Percentiles rank a stretch among this genome's conserved stretches.
phyloP scores from a whole-genome alignment of 1,140 invertebrate genomes.

The Pseudomyrmex flavicornis region DNA sequence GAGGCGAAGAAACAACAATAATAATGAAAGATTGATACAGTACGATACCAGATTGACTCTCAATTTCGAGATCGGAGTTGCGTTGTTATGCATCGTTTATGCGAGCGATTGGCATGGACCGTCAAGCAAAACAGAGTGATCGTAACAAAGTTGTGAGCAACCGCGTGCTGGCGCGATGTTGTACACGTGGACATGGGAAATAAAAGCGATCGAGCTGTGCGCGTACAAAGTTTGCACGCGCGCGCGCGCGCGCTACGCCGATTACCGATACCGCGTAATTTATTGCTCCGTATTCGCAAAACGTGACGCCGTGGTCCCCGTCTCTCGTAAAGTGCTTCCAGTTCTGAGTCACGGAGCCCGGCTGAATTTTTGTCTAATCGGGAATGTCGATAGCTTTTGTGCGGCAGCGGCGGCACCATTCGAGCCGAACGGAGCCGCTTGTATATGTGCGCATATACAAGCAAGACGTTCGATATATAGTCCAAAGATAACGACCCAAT shows the following conservation, averaged over 20 bases:
- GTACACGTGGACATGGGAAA: conserved; percentile 65
- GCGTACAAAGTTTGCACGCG: conserved; percentile 68
- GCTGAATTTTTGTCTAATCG: conserved; percentile 81
- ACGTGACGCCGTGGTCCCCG: conserved; percentile 77
- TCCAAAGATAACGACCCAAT: conserved; percentile 72
- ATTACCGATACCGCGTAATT: conserved; percentile 84
- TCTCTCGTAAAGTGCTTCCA: conserved; percentile 81
- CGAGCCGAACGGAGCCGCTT: conserved; percentile 60
- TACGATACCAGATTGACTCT: neutral
- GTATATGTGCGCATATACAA: neutral
- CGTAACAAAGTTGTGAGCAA: conserved; percentile 55
- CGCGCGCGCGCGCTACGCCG: conserved; percentile 71
- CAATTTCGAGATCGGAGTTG: conserved; percentile 11
- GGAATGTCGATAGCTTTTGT: conserved; percentile 79
- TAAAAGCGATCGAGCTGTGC: conserved; percentile 52
- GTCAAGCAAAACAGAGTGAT: conserved; percentile 23
- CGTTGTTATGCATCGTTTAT: conserved; percentile 43
- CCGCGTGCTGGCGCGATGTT: conserved; percentile 9
- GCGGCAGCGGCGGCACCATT: conserved; percentile 60
- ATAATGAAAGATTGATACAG: conserved; percentile 23
- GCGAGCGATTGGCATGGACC: neutral
- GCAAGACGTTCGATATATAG: conserved; percentile 59
- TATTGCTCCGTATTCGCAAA: conserved; percentile 82
- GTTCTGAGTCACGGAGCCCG: conserved; percentile 78
- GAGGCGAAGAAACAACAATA: neutral